A percentile compares a stretch with the other conserved stretches of the same genome.
Conservation (phyloP, 2,797 vertebrate genomes). For the Pagetopsis macropterus region DNA sequence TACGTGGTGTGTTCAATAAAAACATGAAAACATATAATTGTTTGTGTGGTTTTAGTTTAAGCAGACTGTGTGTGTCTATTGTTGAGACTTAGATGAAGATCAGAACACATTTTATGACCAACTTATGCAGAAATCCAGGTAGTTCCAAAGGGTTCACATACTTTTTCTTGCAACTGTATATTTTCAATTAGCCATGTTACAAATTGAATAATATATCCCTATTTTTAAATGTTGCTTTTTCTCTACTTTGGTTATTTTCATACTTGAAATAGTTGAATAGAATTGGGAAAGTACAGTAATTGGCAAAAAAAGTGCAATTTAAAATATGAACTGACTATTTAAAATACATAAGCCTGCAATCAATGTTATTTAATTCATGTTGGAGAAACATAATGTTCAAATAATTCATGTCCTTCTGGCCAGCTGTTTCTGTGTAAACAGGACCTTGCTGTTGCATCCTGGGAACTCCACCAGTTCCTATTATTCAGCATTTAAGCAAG, state of each 20-base stretch:
- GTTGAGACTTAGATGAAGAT: no score
- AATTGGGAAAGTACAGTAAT: background rate
- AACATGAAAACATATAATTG: no score
- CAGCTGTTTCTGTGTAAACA: background rate
- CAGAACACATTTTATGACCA: no score
- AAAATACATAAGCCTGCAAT: background rate
- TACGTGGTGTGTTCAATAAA: no score
- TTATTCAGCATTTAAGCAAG: slow-evolving; percentile 46
- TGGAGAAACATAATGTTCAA: background rate
- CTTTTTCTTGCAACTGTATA: no score
- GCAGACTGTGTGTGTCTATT: no score
- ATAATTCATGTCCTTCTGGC: slow-evolving; percentile 4
- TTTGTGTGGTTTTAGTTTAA: no score
- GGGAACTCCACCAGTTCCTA: slow-evolving; percentile 10
- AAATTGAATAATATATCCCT: no score
- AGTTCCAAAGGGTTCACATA: no score
- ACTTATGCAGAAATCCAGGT: no score
- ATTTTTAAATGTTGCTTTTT: background rate
- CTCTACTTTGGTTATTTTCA: background rate
- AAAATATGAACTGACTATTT: background rate
- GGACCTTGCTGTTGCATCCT: slow-evolving; percentile 10
- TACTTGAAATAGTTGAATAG: background rate
- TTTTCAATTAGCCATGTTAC: background rate
- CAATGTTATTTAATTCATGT: background rate
- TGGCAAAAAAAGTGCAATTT: no score